Evolutionary conservation across 53 echinoderm and acorn worm species (phyloP).

Genomic region (Astropecten irregularis): DNA sequence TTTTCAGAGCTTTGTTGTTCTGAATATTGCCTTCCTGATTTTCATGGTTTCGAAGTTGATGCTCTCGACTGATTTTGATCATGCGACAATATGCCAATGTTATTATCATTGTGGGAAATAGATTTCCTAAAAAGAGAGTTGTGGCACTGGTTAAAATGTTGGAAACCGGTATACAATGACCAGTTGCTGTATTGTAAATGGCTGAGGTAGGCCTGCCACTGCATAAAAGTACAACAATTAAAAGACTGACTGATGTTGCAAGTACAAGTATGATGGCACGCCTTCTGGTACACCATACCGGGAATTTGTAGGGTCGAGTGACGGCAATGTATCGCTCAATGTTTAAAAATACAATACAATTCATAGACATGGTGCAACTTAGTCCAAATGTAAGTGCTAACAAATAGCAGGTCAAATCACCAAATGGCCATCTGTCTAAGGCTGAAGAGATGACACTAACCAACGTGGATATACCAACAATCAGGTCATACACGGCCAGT

Average conservation of each 20-base stretch:
- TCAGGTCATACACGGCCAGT: no score
- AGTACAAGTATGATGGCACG: not conserved
- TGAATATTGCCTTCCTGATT: not conserved
- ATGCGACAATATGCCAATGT: not conserved
- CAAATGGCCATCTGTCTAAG: not conserved
- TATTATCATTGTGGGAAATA: not conserved
- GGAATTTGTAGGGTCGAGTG: not conserved
- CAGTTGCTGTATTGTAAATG: not conserved
- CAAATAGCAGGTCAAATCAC: not conserved
- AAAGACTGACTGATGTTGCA: not conserved
- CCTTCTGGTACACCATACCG: not conserved
- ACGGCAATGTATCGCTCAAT: not conserved
- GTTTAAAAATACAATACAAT: not conserved
- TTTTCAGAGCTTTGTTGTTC: constrained; percentile 2
- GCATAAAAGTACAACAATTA: not conserved
- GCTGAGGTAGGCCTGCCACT: not conserved
- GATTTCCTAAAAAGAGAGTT: not conserved
- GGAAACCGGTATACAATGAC: not conserved
- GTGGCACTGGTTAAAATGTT: not conserved
- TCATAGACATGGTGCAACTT: not conserved
- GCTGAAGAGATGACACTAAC: not conserved
- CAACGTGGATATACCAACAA: no score
- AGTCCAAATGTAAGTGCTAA: not conserved
- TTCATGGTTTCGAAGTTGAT: not conserved
- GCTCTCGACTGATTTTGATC: not conserved